phyloP scores from a whole-genome alignment of 2,888 invertebrate genomes.

The Lithosia quadra region DNA sequence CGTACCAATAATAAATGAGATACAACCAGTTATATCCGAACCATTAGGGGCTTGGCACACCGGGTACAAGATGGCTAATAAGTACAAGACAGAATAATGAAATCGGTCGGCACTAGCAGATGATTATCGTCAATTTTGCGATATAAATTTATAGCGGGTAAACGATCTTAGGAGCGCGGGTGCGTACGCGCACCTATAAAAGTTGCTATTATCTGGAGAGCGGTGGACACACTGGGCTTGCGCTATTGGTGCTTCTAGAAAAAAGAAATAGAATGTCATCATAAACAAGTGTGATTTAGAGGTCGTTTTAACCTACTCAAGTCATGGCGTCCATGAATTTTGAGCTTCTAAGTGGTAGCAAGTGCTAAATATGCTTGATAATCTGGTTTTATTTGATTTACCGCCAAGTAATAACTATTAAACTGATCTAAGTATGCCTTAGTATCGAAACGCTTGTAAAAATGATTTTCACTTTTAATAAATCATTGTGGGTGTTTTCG shows the following conservation, averaged over 20 bases:
- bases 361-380: too few species aligned
- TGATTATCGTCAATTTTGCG: slow-evolving; percentile 79
- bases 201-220: slow-evolving; percentile 72
- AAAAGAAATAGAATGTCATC: neutral
- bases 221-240: slow-evolving; percentile 48
- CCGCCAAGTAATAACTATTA: neutral
- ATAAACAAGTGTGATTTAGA: neutral
- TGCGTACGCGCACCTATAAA: slow-evolving; percentile 75
- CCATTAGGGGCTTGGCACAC: slow-evolving; percentile 35
- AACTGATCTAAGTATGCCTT: neutral
- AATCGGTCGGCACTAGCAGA: slow-evolving; percentile 65
- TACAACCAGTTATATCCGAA: slow-evolving; percentile 17
- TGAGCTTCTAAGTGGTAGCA: too few species aligned
- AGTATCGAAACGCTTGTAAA: neutral
- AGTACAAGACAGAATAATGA: slow-evolving; percentile 70
- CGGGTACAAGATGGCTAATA: slow-evolving; percentile 59
- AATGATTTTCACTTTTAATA: neutral
- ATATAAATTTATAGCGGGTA: slow-evolving; percentile 74
- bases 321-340: neutral
- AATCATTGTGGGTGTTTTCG: too few species aligned
- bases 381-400: neutral
- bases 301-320: neutral
- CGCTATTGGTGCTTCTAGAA: neutral
- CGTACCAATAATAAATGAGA: slow-evolving; percentile 10
- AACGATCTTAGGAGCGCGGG: slow-evolving; percentile 64